Evolutionary conservation across 2,797 vertebrate species (phyloP).

Genomic region (Alca torda): DNA sequence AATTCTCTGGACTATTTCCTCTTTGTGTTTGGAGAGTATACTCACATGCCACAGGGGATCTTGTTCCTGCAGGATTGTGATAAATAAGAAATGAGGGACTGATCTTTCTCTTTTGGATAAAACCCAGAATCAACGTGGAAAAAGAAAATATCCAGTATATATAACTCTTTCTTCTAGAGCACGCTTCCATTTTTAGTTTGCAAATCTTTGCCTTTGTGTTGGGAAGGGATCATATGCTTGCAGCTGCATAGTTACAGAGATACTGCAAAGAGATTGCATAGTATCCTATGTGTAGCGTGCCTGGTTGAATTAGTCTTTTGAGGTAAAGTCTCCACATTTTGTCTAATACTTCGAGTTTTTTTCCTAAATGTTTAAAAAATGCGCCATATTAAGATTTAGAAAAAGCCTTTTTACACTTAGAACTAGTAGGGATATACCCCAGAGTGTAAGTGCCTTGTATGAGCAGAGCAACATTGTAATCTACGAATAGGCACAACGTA

Average conservation of each 20-base stretch:
- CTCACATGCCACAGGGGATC: not conserved
- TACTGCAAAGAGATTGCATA: not conserved
- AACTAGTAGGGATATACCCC: not conserved
- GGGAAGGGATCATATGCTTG: not conserved
- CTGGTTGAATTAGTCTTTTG: not conserved
- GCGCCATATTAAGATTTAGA: not conserved
- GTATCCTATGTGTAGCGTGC: not conserved
- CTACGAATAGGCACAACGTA: not conserved
- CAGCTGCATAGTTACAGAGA: not conserved
- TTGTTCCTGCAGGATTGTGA: not conserved
- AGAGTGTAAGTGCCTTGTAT: not conserved
- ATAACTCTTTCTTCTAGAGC: slow-evolving; percentile 4
- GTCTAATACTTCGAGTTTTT: not conserved
- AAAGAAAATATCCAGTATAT: not conserved
- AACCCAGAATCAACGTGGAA: not conserved
- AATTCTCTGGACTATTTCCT: slow-evolving; percentile 5
- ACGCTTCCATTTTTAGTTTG: slow-evolving; percentile 14
- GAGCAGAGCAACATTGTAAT: not conserved
- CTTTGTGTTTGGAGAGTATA: not conserved
- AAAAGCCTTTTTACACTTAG: not conserved
- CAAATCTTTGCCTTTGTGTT: not conserved
- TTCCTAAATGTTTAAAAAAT: not conserved
- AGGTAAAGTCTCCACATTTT: not conserved
- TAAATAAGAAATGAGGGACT: not conserved
- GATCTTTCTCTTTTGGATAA: not conserved